Evolutionary conservation across 2,113 vertebrate species (phyloP).

Genomic region (Stigmatopora argus): DNA sequence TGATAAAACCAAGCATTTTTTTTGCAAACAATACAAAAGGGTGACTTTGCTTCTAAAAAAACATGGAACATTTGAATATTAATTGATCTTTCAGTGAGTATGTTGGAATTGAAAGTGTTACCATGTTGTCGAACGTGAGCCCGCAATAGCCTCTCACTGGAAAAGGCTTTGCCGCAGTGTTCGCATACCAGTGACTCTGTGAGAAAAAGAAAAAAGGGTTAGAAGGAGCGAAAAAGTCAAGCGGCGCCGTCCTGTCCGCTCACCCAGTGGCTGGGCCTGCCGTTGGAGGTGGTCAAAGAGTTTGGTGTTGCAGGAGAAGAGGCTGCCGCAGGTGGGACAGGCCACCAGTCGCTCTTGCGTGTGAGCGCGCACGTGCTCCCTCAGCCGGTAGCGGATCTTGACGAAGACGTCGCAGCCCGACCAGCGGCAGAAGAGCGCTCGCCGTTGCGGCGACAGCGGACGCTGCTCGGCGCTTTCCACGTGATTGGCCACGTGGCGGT

Average conservation of each 20-base stretch:
- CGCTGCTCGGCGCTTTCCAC: conserved; percentile 68
- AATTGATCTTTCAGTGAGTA: neutral
- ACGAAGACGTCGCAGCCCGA: conserved; percentile 66
- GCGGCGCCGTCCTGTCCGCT: neutral
- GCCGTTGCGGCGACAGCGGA: conserved; percentile 64
- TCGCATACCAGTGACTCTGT: conserved; percentile 70
- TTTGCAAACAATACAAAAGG: no score
- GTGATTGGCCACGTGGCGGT: conserved; percentile 72
- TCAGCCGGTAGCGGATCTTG: conserved; percentile 66
- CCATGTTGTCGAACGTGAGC: conserved; percentile 66
- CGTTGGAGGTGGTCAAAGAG: conserved; percentile 71
- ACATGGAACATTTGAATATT: no score
- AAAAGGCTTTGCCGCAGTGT: conserved; percentile 71
- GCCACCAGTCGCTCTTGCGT: conserved; percentile 66
- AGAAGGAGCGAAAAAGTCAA: neutral
- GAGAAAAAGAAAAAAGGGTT: neutral
- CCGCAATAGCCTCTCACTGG: conserved; percentile 67
- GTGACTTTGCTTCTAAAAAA: no score
- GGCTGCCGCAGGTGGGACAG: conserved; percentile 68
- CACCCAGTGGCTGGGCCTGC: conserved; percentile 70
- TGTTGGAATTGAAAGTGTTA: conserved; percentile 21
- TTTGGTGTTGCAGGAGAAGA: conserved; percentile 73
- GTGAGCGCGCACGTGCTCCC: conserved; percentile 67
- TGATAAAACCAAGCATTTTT: no score
- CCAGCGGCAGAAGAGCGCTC: conserved; percentile 70